These are phyloP conservation scores for Brenthis daphne DNA, from an alignment of 2,888 invertebrate species.

Conservation along the genomic window DNA sequence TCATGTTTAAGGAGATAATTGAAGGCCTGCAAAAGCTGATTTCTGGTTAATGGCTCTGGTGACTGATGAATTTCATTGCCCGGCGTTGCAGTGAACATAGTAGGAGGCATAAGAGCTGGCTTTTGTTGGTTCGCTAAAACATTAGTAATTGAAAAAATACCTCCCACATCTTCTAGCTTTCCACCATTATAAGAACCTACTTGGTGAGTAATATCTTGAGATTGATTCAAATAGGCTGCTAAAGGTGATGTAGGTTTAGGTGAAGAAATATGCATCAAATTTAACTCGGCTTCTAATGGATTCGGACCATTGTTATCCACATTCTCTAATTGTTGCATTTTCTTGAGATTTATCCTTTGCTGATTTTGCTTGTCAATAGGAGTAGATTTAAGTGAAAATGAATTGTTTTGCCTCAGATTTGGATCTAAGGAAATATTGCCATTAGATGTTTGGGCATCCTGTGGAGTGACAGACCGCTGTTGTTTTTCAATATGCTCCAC, in stretches of 20 bases:
- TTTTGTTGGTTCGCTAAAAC: constrained; percentile 78
- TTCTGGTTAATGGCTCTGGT: constrained; percentile 91
- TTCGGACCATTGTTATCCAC: constrained; percentile 67
- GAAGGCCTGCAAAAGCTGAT: constrained; percentile 94
- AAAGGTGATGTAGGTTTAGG: constrained; percentile 81
- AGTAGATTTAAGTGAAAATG: constrained; percentile 68
- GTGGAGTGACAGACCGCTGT: constrained; percentile 89
- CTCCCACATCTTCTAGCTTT: constrained; percentile 61
- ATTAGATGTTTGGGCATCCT: constrained; percentile 72
- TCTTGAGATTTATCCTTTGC: constrained; percentile 68
- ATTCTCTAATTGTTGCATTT: constrained; percentile 54
- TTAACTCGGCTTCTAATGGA: constrained; percentile 77
- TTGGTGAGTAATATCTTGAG: constrained; percentile 67
- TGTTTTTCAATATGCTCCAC: constrained; percentile 95
- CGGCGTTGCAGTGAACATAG: constrained; percentile 89
- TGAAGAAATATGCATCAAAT: constrained; percentile 79
- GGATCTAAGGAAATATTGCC: constrained; percentile 63
- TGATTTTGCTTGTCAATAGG: constrained; percentile 69
- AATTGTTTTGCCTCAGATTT: constrained; percentile 61
- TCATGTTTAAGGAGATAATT: constrained; percentile 93
- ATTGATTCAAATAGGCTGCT: constrained; percentile 79
- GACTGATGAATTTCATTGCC: constrained; percentile 66
- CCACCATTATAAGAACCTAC: constrained; percentile 64
- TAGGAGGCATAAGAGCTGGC: constrained; percentile 92
- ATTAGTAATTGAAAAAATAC: constrained; percentile 62